Evolutionary conservation across 2,113 vertebrate species (phyloP), one percentile per base, ranked within the genome.

Genomic region (Alexandromys fortis): DNA sequence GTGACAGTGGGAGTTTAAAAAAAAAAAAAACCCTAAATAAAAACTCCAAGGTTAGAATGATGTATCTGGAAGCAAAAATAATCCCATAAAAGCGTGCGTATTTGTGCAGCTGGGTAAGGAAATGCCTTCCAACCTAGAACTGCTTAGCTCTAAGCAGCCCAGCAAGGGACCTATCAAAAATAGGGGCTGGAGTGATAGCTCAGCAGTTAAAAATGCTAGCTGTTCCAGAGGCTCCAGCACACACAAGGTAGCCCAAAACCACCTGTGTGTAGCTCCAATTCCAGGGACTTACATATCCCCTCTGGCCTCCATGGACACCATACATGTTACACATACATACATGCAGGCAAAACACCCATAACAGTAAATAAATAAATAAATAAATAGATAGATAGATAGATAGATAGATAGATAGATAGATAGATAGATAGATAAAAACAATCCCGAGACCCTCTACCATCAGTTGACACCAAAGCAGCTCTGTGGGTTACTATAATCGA

Each of bases 31-130:
- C 73, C 58, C 67, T 87, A 49, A 45, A 86, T 79, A 94, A 92
- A 95, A 83, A 68, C 72, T 87, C 86, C 91, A 49, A 49, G 52
- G 81, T 73, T 65, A 68, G 73, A 55, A 21, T 24, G 52, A 92
- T 72, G 47, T 11, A 82, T 67, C 70, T 86, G 38, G 85, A 97
- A 89, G 45, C 52, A 93, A 94, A 89, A 90, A 89, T 26, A 91
- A 97, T 85, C 87, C 86, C 67, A 72, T 63, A 67, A 81, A 87
- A 95, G 86, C 68, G 26, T 86, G 58, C 11, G 22, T 4, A 70
- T 42, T 73, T 86, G 35, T n/a, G 21, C 52, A 47, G 38, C 38
- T 42, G 72, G 68, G 63, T 72, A 73, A 82, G 89, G 86, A 96
- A 70, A 95, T 67, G 65, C 82, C 22, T 92, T 79, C 38, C 55